Evolutionary conservation across 2,113 vertebrate genomes (phyloP), one percentile per base, ranked within the genome.

Genomic region (Zosterops borbonicus): DNA sequence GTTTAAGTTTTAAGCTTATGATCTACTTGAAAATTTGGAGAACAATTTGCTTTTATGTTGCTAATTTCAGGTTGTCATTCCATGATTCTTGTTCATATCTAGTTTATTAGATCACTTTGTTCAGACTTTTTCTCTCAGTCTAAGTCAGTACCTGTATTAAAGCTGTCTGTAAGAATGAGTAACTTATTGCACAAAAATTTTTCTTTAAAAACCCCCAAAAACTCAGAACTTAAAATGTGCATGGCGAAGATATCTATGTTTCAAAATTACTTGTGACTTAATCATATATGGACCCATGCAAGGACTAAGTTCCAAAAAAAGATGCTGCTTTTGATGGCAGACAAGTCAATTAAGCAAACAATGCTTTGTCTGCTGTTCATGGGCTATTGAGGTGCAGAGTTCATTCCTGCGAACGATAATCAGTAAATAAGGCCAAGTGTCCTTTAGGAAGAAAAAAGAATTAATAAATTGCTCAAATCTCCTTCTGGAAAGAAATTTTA

Each of bases 21-120:
- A 28, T 65, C 69, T 91, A 41, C 83, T 92, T 71, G 58, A 89
- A 87, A 80, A 92, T 95, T 85, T 92, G 11, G 71, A 89, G 22
- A 64, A 86, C 25, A 24, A 33, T 92, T 95, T 91, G 10, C 79
- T 95, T 97, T 94, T 87, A 65, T 91, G n/a, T 55, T 89, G 27
- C 14, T 83, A 86, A 95, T 91, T 96, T 94, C 83, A 96, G 53
- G 83, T 92, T 94, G 81, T 95, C 41, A 69, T 92, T 94, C 81
- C 62, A 55, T 84, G 53, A 64, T 71, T 65, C 58, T 29, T 91
- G 16, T 81, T 89, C 64, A 31, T 63, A 79, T 76, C 68, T 44
- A 33, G 50, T 94, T 93, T 94, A 84, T 93, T 92, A 88, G 63
- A 93, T 95, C 50, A 41, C 18, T 88, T 29, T 62, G 63, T 93